Evolutionary conservation across 2,797 vertebrate genomes (phyloP).

Genomic region (Phrynocephalus vlangalii): DNA sequence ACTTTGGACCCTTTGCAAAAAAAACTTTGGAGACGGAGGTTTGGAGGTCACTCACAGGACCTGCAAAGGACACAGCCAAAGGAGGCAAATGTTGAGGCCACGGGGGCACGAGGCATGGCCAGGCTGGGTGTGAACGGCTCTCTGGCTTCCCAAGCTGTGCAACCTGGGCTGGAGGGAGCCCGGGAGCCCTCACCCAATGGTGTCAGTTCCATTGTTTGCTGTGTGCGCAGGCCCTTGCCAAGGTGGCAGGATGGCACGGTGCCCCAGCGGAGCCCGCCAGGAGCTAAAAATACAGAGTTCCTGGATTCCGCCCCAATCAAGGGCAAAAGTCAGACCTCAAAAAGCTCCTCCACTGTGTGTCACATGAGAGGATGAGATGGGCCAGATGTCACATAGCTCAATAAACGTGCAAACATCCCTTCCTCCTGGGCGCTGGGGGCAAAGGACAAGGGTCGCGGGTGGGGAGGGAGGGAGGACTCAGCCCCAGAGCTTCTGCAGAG

Average conservation of each 20-base stretch:
- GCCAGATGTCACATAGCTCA: conserved; percentile 29
- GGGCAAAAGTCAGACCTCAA: conserved; percentile 46
- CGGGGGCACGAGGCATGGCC: too few relatives aligned
- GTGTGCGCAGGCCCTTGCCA: background rate
- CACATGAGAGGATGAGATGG: conserved; percentile 24
- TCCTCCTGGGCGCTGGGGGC: background rate
- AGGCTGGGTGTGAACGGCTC: too few relatives aligned
- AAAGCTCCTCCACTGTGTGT: background rate
- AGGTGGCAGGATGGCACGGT: conserved; percentile 24
- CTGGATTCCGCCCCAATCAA: background rate
- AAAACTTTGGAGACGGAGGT: background rate
- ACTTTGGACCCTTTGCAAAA: background rate
- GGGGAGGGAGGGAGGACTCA: background rate
- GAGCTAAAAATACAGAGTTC: background rate
- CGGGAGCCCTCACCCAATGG: background rate
- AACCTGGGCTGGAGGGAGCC: accelerated
- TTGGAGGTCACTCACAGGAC: background rate
- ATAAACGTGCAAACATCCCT: conserved; percentile 8
- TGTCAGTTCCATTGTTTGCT: background rate
- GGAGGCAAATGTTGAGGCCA: background rate
- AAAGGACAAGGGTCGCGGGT: too few relatives aligned
- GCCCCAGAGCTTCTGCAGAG: background rate
- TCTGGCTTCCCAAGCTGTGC: background rate
- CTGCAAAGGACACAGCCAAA: background rate
- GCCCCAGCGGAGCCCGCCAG: background rate